phyloP scores from a whole-genome alignment of 2,797 vertebrate species.

The Pogoniulus pusillus region DNA sequence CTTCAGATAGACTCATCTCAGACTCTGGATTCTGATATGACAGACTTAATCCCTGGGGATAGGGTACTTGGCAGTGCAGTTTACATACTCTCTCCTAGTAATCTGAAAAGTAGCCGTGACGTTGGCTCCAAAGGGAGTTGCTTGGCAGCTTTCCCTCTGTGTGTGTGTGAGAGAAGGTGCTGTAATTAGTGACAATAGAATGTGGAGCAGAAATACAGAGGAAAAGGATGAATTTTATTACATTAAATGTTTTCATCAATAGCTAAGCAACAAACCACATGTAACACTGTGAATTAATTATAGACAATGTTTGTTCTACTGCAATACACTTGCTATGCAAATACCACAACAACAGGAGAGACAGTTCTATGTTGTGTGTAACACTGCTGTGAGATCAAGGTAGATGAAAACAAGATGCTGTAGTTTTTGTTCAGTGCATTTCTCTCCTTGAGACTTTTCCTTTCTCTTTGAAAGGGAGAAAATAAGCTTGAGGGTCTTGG shows the following conservation, averaged over 20 bases:
- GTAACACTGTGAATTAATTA: conserved; percentile 38
- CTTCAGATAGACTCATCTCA: background rate
- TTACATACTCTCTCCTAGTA: background rate
- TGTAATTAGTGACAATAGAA: conserved; percentile 33
- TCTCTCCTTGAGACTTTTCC: background rate
- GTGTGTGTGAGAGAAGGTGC: background rate
- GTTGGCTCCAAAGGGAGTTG: background rate
- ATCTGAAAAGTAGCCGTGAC: conserved; percentile 11
- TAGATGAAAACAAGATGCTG: background rate
- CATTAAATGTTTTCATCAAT: conserved; percentile 50
- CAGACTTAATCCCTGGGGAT: background rate
- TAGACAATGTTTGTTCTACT: background rate
- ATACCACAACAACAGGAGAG: background rate
- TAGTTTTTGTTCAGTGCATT: background rate
- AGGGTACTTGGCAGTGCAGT: background rate
- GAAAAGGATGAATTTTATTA: conserved; percentile 32
- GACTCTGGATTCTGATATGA: background rate
- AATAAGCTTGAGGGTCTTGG: background rate
- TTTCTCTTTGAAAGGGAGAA: background rate
- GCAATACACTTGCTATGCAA: background rate
- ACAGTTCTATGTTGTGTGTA: background rate
- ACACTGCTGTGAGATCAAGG: background rate
- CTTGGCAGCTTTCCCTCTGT: conserved; percentile 41
- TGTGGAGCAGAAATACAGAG: background rate
- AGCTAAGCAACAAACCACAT: conserved; percentile 10